Evolutionary conservation across 2,888 invertebrate species (phyloP), one percentile per base, ranked within the genome.

Genomic region (Dendrolimus houi): DNA sequence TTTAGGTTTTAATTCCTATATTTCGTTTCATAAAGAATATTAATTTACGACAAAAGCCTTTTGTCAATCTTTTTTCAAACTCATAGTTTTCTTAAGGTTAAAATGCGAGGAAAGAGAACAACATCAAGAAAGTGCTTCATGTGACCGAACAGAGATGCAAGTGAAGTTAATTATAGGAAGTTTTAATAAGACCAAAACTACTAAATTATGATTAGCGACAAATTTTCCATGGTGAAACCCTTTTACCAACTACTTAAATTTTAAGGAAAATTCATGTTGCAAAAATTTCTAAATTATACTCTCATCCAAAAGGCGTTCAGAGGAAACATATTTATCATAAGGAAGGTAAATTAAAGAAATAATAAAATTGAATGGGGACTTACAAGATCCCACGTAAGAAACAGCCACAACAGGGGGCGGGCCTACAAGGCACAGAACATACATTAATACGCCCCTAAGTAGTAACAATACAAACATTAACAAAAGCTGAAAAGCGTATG

Each of bases 331-430:
- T 52, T 55, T 57, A 55, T 57, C 55, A 60, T 53, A 54, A 55
- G 54, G 54, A 58, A 61, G 60, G 58, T 58, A 54, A 54, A 54
- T 10, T 10, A 47, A 12, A 52, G 58, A 59, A 77, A 73, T 69
- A 74, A 74, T 72, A 72, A 75, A 72, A 69, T 70, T 62, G 60
- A 70, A 64, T 62, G 73, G 89, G 87, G 81, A 90, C 90, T 90
- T 88, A 90, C 89, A 72, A 89, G 79, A 85, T 89, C 89, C 90
- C 90, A 90, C 71, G 90, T 88, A 75, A 90, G 90, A 83, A 90
- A 87, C 90, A 86, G 89, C 90, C 88, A 90, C 85, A 87, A 90
- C 87, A 90, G 83, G 84, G 90, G 88, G 60, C 76, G 81, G 73
- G 81, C 86, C 89, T 89, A 88, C 67, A 83, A 83, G 81, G 83